Evolutionary conservation across 2,888 invertebrate genomes (phyloP).

Genomic region (Hedya salicella): DNA sequence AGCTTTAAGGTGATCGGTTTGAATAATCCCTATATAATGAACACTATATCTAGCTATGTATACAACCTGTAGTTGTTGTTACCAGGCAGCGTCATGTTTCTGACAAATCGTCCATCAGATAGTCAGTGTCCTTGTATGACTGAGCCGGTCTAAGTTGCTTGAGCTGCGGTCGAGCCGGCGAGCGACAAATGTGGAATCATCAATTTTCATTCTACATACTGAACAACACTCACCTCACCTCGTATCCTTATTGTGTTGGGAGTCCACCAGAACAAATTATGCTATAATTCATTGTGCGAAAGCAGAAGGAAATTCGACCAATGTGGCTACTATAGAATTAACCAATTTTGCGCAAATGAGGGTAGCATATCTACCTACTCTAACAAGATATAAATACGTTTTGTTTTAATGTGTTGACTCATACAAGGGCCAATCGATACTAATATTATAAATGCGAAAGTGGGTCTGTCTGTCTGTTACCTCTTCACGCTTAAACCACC

Average conservation of each 20-base stretch:
- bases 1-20: background rate
- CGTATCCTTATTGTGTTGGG: slow-evolving; percentile 59
- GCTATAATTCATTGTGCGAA: slow-evolving; percentile 63
- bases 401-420: background rate
- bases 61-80: too few species aligned
- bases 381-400: background rate
- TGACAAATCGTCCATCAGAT: slow-evolving; percentile 43
- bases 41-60: too few species aligned
- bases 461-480: too few species aligned
- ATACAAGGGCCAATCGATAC: too few species aligned
- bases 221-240: slow-evolving; percentile 59
- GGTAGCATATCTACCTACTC: slow-evolving; percentile 34
- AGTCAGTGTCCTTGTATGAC: slow-evolving; percentile 39
- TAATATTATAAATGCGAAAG: too few species aligned
- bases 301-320: slow-evolving; percentile 53
- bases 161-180: slow-evolving; percentile 35
- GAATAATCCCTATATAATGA: background rate
- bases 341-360: slow-evolving; percentile 41
- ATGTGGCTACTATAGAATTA: slow-evolving; percentile 46
- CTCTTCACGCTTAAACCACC: too few species aligned
- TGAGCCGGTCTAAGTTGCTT: slow-evolving; percentile 35
- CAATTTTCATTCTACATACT: slow-evolving; percentile 59
- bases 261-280: slow-evolving; percentile 65
- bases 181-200: slow-evolving; percentile 59
- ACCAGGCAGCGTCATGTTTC: background rate